Evolutionary conservation across 2,113 vertebrate species (phyloP).

Genomic region (Tapirus terrestris): DNA sequence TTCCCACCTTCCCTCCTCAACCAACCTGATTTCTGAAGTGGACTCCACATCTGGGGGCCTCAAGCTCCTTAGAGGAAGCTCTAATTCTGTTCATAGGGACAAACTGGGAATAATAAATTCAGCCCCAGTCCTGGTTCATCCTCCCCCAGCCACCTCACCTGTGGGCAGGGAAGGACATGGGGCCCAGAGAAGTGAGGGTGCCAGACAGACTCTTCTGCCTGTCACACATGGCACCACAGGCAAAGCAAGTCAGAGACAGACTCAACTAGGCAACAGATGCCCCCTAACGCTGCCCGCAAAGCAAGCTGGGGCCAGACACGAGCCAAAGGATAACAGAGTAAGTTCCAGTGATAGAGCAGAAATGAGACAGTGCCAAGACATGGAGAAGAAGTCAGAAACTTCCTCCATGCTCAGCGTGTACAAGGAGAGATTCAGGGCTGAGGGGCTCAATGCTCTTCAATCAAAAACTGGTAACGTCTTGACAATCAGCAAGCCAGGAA

Average conservation of each 20-base stretch:
- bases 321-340: not conserved
- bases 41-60: not conserved
- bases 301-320: rapidly evolving
- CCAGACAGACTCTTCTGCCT: not conserved
- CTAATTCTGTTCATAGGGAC: not conserved
- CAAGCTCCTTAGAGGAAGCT: not conserved
- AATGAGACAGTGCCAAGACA: not conserved
- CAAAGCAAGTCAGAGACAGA: not conserved
- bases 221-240: not conserved
- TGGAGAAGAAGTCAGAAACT: not conserved
- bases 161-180: not conserved
- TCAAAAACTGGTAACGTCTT: not conserved
- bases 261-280: not conserved
- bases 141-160: not conserved
- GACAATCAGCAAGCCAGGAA: not conserved
- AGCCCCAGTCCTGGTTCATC: rapidly evolving
- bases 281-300: not conserved
- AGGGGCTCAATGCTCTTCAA: not conserved
- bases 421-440: not conserved
- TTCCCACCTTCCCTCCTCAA: not conserved
- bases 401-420: not conserved
- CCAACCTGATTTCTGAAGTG: not conserved
- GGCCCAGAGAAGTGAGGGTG: not conserved
- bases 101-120: not conserved
- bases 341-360: not conserved